Conservation (phyloP, 2,888 invertebrate genomes). For the Neoaliturus tenellus region DNA sequence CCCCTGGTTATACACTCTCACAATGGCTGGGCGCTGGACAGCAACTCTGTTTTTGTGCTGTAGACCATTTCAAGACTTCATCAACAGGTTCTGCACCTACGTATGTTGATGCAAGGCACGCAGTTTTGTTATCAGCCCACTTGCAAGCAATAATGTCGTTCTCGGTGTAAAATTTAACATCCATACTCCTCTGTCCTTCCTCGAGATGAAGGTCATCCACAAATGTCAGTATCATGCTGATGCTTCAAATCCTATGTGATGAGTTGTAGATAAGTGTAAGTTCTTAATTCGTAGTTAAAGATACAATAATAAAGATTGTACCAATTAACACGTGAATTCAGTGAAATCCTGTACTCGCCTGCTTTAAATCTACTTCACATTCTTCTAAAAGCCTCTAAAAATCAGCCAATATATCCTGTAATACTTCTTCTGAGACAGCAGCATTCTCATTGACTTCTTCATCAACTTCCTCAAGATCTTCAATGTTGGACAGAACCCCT, state of each 20-base stretch:
- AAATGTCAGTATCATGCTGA: too few relatives aligned
- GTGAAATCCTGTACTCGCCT: constrained; percentile 1
- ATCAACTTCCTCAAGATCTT: neutral
- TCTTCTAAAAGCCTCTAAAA: neutral
- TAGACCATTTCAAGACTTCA: constrained; percentile 64
- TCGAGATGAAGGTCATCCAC: constrained; percentile 62
- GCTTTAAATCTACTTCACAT: neutral
- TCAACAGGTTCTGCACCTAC: constrained; percentile 63
- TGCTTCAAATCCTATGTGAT: too few relatives aligned
- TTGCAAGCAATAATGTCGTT: constrained; percentile 62
- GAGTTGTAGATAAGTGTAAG: too few relatives aligned
- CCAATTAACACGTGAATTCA: constrained; percentile 52
- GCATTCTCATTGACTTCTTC: too few relatives aligned
- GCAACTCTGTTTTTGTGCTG: constrained; percentile 48
- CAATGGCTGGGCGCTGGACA: constrained; percentile 59
- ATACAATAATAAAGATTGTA: constrained; percentile 58
- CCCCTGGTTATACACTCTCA: constrained; percentile 67
- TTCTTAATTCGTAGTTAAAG: too few relatives aligned
- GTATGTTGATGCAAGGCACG: constrained; percentile 66
- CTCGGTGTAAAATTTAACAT: constrained; percentile 45
- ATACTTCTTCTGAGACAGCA: neutral
- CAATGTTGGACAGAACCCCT: neutral
- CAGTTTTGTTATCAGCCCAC: constrained; percentile 64
- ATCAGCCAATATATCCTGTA: neutral
- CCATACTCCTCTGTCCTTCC: constrained; percentile 64